Percentiles rank a stretch among this genome's conserved stretches.
Evolutionary conservation across 2,113 vertebrate genomes (phyloP).

Genomic region (Myiagra hebetior): DNA sequence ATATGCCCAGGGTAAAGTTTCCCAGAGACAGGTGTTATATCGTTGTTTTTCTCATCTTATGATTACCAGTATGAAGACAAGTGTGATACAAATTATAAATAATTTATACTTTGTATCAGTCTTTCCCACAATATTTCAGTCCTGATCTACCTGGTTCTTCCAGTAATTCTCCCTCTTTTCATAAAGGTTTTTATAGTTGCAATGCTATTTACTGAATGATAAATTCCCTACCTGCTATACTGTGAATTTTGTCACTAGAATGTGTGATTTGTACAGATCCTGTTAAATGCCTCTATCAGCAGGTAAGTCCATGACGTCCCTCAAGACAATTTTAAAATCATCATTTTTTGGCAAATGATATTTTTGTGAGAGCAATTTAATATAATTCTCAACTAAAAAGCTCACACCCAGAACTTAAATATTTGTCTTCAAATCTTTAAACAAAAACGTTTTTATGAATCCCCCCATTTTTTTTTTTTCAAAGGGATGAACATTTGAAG

Average conservation of each 20-base stretch:
- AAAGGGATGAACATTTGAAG: background rate
- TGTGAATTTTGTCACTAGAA: background rate
- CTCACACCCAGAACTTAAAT: background rate
- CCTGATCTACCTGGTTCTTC: background rate
- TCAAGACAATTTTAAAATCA: background rate
- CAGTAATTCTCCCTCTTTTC: background rate
- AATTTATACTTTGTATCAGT: background rate
- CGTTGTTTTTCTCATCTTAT: background rate
- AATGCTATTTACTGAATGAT: background rate
- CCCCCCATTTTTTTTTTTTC: rapidly evolving
- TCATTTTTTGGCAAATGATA: background rate
- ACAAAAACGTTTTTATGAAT: background rate
- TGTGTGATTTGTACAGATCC: background rate
- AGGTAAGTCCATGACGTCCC: background rate
- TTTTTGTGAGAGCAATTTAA: background rate
- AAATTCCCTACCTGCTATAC: background rate
- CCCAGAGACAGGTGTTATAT: background rate
- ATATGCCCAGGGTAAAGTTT: background rate
- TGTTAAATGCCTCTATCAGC: background rate
- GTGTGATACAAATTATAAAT: background rate
- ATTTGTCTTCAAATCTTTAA: background rate
- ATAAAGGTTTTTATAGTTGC: background rate
- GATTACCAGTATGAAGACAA: background rate
- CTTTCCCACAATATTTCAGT: background rate
- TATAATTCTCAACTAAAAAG: background rate